Percentiles rank a stretch among this genome's conserved stretches.
These are phyloP conservation scores for Zosterops borbonicus DNA, from an alignment of 2,113 vertebrate genomes.

Conservation along the genomic window DNA sequence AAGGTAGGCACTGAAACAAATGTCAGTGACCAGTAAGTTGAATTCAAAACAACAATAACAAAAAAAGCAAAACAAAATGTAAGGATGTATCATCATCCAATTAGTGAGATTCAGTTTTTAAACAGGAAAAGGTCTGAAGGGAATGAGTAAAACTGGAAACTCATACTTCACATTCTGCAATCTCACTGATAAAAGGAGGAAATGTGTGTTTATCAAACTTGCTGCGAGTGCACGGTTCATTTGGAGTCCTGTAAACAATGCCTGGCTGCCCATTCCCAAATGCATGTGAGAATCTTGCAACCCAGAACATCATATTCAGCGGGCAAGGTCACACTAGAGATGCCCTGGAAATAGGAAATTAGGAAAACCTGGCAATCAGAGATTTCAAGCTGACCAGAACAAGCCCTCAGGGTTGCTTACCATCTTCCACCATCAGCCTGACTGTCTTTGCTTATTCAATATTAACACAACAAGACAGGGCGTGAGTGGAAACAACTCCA, in stretches of 20 bases:
- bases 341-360: constrained; percentile 90
- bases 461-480: constrained; percentile 69
- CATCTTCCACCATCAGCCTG: constrained; percentile 77
- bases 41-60: constrained; percentile 63
- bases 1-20: constrained; percentile 70
- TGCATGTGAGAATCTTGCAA: constrained; percentile 79
- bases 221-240: constrained; percentile 82
- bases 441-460: constrained; percentile 75
- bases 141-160: constrained; percentile 79
- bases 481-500: constrained; percentile 76
- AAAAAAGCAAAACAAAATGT: constrained; percentile 21
- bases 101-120: constrained; percentile 77
- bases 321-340: constrained; percentile 79
- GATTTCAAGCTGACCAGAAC: constrained; percentile 74
- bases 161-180: constrained; percentile 81
- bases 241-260: constrained; percentile 81
- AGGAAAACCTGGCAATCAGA: constrained; percentile 87
- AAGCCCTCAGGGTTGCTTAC: constrained; percentile 79
- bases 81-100: constrained; percentile 76
- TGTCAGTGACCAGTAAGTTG: constrained; percentile 56
- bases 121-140: constrained; percentile 81
- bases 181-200: constrained; percentile 86
- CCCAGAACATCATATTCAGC: constrained; percentile 81
- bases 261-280: constrained; percentile 78
- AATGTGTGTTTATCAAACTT: constrained; percentile 90